These are phyloP conservation scores for Zaprionus camerounensis DNA, from an alignment of 1,140 invertebrate species.

Conservation along the genomic window DNA sequence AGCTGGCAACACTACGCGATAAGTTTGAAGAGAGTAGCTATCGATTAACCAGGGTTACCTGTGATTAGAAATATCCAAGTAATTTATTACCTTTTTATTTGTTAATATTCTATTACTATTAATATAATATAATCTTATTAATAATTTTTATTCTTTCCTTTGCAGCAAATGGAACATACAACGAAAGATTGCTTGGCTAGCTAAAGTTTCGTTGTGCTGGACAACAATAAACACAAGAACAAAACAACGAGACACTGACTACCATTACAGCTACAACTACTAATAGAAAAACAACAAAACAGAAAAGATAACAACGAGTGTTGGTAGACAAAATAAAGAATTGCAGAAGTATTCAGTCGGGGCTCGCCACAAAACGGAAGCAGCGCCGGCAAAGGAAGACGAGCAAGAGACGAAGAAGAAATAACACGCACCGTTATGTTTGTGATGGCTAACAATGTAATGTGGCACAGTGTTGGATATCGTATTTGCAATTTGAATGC, in stretches of 20 bases:
- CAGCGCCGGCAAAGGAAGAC: constrained; percentile 25
- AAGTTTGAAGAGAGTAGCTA: neutral
- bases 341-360: constrained; percentile 17
- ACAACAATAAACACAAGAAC: constrained; percentile 37
- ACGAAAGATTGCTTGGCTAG: constrained; percentile 47
- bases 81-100: neutral
- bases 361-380: constrained; percentile 21
- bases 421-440: constrained; percentile 75
- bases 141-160: constrained; percentile 29
- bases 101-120: constrained; percentile 3
- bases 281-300: constrained; percentile 14
- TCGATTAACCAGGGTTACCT: constrained; percentile 11
- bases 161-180: constrained; percentile 61
- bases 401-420: constrained; percentile 26
- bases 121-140: constrained; percentile 6
- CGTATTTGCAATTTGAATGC: constrained; percentile 76
- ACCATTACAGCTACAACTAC: neutral
- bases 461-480: constrained; percentile 80
- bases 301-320: constrained; percentile 28
- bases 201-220: constrained; percentile 50
- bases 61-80: neutral
- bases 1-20: constrained; percentile 57
- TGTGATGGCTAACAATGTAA: constrained; percentile 84
- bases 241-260: constrained; percentile 38
- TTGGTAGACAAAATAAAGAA: constrained; percentile 11